Conservation (phyloP, 2,113 vertebrate genomes). For the Cairina moschata region DNA sequence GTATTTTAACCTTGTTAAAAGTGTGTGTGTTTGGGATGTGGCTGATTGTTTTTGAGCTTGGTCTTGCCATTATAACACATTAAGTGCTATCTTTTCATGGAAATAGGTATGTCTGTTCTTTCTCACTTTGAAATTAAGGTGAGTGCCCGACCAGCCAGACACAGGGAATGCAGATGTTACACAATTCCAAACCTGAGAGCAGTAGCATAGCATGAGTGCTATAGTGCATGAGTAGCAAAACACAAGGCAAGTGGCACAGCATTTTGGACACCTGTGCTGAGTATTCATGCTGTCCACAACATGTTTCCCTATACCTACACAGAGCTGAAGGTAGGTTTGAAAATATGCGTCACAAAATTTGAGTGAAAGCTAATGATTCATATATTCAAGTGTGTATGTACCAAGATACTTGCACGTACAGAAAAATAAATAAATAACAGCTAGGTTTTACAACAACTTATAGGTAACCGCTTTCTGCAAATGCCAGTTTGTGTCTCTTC, state of each 20-base stretch:
- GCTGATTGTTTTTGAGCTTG: not conserved
- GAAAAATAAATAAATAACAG: not conserved
- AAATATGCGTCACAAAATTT: not conserved
- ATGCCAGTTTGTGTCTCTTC: not conserved
- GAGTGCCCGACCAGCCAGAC: not conserved
- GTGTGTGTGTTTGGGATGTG: rapidly evolving
- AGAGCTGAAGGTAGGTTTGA: not conserved
- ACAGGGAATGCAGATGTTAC: not conserved
- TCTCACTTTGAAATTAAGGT: not conserved
- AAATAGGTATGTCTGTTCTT: not conserved
- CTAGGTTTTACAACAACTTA: not conserved
- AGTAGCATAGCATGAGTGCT: not conserved
- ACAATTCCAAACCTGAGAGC: rapidly evolving
- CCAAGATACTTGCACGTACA: rapidly evolving
- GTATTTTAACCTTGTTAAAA: too few relatives aligned
- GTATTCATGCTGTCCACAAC: not conserved
- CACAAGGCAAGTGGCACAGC: not conserved
- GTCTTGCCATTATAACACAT: not conserved
- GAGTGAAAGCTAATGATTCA: not conserved
- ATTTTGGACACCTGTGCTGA: not conserved
- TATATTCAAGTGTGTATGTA: not conserved
- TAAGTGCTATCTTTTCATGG: not conserved
- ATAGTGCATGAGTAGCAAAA: not conserved
- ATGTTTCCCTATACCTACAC: not conserved
- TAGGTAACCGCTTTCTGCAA: not conserved